These are phyloP conservation scores for Glareola pratincola DNA, from an alignment of 2,113 vertebrate species.

Conservation along the genomic window DNA sequence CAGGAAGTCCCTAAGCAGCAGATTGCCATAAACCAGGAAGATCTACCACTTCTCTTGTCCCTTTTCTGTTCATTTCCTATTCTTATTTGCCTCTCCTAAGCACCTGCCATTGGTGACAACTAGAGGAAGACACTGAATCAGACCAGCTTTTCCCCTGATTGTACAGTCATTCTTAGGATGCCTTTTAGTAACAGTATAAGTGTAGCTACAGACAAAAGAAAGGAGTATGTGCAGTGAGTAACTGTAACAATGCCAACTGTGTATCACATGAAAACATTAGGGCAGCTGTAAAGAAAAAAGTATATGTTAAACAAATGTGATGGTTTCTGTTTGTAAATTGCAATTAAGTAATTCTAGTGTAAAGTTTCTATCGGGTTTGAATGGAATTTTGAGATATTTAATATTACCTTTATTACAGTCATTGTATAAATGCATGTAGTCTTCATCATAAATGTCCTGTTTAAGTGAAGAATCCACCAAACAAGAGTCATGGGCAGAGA, in stretches of 20 bases:
- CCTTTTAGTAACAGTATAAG: background rate
- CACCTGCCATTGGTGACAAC: background rate
- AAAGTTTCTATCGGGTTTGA: background rate
- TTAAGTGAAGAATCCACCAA: background rate
- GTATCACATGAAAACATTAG: background rate
- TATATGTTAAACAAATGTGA: background rate
- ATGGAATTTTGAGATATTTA: background rate
- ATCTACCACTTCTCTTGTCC: background rate
- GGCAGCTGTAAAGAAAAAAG: background rate
- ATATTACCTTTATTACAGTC: background rate
- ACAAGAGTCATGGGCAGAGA: background rate
- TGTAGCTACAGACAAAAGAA: too few species aligned
- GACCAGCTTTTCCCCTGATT: background rate
- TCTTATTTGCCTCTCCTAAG: background rate
- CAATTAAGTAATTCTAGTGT: background rate
- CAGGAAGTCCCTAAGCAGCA: background rate
- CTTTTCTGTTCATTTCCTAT: background rate
- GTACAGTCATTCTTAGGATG: background rate
- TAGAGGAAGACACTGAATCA: background rate
- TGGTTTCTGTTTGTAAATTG: background rate
- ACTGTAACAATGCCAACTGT: background rate
- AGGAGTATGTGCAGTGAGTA: background rate
- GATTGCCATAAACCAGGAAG: fast-evolving
- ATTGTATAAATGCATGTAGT: background rate
- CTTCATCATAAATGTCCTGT: background rate